Evolutionary conservation across 2,113 vertebrate species (phyloP).

Genomic region (Prochilodus magdalenae): DNA sequence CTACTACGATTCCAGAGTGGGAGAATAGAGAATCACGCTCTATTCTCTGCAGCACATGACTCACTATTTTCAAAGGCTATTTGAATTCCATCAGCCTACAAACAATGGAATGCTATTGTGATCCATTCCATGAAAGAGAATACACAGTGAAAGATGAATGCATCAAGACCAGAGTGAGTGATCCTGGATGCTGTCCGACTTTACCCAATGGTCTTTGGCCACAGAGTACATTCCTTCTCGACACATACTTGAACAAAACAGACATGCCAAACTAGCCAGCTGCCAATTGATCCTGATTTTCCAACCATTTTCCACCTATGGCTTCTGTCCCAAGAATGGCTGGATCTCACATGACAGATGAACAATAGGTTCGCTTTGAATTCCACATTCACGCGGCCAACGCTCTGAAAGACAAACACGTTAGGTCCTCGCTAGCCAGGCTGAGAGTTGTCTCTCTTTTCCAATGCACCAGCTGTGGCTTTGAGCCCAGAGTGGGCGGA

Average conservation of each 20-base stretch:
- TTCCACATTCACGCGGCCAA: conserved; percentile 3
- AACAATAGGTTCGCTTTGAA: conserved; percentile 33
- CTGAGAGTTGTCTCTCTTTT: neutral
- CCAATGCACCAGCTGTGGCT: conserved; percentile 4
- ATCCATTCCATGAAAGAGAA: conserved; percentile 12
- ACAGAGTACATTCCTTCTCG: neutral
- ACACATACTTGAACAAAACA: conserved; percentile 8
- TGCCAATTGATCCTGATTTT: conserved; percentile 1
- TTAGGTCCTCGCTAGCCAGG: conserved; percentile 9
- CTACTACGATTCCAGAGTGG: conserved; percentile 9
- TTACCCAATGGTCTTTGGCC: neutral
- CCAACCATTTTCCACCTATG: conserved; percentile 21
- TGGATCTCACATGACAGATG: conserved; percentile 26
- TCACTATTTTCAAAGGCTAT: conserved; percentile 3
- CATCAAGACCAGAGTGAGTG: neutral
- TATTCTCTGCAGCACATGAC: conserved; percentile 3
- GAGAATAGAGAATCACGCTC: conserved; percentile 13
- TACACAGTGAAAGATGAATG: conserved; percentile 19
- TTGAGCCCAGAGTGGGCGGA: neutral
- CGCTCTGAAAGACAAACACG: conserved; percentile 14
- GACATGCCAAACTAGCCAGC: neutral
- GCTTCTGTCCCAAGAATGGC: conserved; percentile 11
- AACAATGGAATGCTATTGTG: conserved; percentile 21
- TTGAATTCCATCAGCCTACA: conserved; percentile 27
- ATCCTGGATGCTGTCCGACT: conserved; percentile 10